Evolutionary conservation across 2,113 vertebrate genomes (phyloP), one percentile per base, ranked within the genome.

Genomic region (Garra rufa): DNA sequence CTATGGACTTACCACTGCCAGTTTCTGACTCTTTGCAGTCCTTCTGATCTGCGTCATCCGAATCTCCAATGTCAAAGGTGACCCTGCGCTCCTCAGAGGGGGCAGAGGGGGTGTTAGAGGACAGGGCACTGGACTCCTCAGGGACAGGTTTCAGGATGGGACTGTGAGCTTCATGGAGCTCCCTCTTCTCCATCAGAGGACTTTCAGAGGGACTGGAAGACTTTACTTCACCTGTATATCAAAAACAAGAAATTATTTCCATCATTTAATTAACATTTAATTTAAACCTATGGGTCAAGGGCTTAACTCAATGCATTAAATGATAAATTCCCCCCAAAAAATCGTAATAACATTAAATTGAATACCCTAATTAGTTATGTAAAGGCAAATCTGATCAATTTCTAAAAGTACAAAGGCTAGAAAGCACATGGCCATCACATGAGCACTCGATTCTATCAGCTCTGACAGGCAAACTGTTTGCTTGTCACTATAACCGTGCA

Each of bases 111-210:
- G 26, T 14, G 59, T 92, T 89, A 80, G 7, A 43, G 55, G 2
- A 76, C 28, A 0, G 87, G 82, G 59, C 24, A 0, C 85, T 38
- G 1, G 92, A 81, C 65, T 93, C 87, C 83, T 96, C 96, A 0
- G 88, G 91, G 3, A 95, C 95, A 80, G 95, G 94, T 87, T 98
- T 98, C 7, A 96, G 92, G 86, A 94, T 94, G 34, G 93, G 93
- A 89, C 89, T 90, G 5, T 91, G 91, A 10, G 88, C 81, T 48
- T 93, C 94, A 17, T 89, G 95, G 88, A 97, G 81, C 75, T 93
- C 94, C 38, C 92, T 96, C 89, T 98, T 98, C 85, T 97, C 96
- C 97, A 99, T 98, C 88, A 99, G 90, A 9, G 97, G 97, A 75
- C 96, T 99, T 89, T 98, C 96, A 0, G 96, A 98, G 6, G 97